Base-by-base conservation (phyloP, 2,797 vertebrate species). In the Microhierax caerulescens region DNA sequence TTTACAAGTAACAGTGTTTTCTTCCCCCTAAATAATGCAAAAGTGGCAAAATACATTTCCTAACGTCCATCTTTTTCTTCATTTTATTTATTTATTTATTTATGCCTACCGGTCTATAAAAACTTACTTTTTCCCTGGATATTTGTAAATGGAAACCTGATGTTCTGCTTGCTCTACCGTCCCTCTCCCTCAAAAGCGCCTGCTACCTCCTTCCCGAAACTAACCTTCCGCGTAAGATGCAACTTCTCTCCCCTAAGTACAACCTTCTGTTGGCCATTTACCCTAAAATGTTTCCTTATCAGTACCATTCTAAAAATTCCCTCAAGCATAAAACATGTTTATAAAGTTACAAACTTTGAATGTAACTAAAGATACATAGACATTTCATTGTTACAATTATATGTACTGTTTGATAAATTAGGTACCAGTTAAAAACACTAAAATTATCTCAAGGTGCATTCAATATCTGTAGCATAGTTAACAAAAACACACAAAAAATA, bases 371-470 rank as follows among this genome's bases (percentile, higher is more conserved):
- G 98, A 98, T 98, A 98, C 98, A 97, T 97, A 98, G 97, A 98
- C 97, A 97, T 98, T 98, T 98, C 94, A 97, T 98, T 98, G 98
- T 98, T 98, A 98, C 97, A 98, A 94, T 98, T 98, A 97, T 95
- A 98, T 97, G 98, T 98, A 98, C 97, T 97, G 97, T 95, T 98
- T 84, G 98, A 98, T 98, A 98, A 98, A 98, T 98, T 98, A 98
- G 97, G 98, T 98, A 98, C 98, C 98, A 98, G 98, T 98, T 98
- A 98, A 98, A 98, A 98, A 98, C 98, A 98, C 98, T 98, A 98
- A 98, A 97, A 98, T 98, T 97, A 98, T 98, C 97, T 98, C 97
- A 98, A 98, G 98, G 98, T 98, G 98, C 98, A 98, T 98, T 98
- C 97, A 98, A 97, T 98, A 98, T 98, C 93, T 98, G 98, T 98